phyloP scores from a whole-genome alignment of 2,797 vertebrate species.

The Smutsia temminckii region DNA sequence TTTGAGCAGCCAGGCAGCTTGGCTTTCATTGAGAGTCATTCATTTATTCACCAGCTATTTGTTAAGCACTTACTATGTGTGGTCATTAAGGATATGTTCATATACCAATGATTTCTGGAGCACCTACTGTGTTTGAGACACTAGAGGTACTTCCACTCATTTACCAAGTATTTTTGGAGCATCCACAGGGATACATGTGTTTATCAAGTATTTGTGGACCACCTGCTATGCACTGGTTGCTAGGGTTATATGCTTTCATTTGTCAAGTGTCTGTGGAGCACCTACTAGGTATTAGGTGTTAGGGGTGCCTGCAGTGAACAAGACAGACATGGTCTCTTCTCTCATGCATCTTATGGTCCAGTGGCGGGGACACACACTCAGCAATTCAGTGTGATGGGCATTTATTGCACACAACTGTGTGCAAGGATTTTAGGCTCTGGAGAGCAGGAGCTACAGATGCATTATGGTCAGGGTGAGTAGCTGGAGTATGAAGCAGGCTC shows the following conservation, averaged over 20 bases:
- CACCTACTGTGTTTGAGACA: background rate
- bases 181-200: accelerated
- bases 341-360: background rate
- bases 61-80: background rate
- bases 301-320: too few relatives aligned
- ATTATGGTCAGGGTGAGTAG: background rate
- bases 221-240: background rate
- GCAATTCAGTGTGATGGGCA: accelerated
- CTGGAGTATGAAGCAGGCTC: background rate
- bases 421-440: accelerated
- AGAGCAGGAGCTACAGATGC: background rate
- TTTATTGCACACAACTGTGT: background rate
- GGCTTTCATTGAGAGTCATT: background rate
- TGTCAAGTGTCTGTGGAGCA: background rate
- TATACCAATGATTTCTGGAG: background rate
- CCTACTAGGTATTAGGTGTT: background rate
- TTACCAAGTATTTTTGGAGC: background rate
- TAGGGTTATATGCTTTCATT: background rate
- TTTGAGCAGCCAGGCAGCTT: too few relatives aligned
- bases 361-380: background rate
- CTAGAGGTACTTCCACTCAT: background rate
- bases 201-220: background rate
- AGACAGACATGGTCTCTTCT: background rate
- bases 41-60: background rate
- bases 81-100: background rate